Percentiles rank a stretch among this genome's conserved stretches.
phyloP scores from a whole-genome alignment of 2,113 vertebrate species.

The Lasiurus borealis region DNA sequence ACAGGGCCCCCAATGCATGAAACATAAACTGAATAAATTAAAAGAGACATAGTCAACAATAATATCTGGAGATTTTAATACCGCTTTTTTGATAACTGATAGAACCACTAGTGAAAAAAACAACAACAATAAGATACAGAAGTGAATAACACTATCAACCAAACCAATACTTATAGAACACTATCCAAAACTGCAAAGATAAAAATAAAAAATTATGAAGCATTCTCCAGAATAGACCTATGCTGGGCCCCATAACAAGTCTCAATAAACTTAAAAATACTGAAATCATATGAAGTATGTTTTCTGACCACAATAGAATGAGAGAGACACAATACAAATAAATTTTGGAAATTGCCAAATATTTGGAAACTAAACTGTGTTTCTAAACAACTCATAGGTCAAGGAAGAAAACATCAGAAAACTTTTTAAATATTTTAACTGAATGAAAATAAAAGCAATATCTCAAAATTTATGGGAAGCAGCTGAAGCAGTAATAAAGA shows the following conservation, averaged over 20 bases:
- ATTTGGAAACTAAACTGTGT: not conserved
- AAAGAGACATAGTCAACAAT: not conserved
- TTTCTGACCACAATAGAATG: slow-evolving; percentile 31
- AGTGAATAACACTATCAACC: not conserved
- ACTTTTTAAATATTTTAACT: not conserved
- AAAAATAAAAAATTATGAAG: not conserved
- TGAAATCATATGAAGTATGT: not conserved
- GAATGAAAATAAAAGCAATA: slow-evolving; percentile 5
- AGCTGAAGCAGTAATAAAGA: not conserved
- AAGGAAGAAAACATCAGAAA: not conserved
- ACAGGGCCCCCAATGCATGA: not conserved
- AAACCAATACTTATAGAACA: not conserved
- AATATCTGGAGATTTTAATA: not conserved
- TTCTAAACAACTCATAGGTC: not conserved
- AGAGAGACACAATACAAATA: not conserved
- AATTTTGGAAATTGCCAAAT: not conserved
- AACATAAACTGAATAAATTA: not conserved
- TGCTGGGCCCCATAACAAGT: not conserved
- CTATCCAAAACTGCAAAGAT: not conserved
- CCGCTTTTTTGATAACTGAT: not conserved
- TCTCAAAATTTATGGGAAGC: not conserved
- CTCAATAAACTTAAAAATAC: slow-evolving; percentile 7
- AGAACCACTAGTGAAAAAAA: not conserved
- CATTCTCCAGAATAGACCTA: not conserved
- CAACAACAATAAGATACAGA: not conserved